Percentiles rank a stretch among this genome's conserved stretches.
These are phyloP conservation scores for Heliothis virescens DNA, from an alignment of 1,140 invertebrate species.

Conservation along the genomic window DNA sequence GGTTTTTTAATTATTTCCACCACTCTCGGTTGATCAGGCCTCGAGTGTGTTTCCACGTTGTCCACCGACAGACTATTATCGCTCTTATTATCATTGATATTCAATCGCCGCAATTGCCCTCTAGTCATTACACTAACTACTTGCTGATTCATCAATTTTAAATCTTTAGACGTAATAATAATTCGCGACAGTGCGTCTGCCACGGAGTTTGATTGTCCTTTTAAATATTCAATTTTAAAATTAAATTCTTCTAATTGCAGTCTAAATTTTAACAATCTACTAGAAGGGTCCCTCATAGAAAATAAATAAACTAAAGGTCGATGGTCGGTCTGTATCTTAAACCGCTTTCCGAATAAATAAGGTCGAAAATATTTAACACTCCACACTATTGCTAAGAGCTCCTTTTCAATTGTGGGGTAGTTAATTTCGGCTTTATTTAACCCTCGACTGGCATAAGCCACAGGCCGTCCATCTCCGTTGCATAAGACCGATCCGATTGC, in stretches of 20 bases:
- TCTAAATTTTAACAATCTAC: conserved; percentile 5
- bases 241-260: conserved; percentile 24
- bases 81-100: conserved; percentile 4
- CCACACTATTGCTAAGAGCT: conserved; percentile 21
- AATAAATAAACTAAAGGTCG: conserved; percentile 18
- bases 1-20: conserved; percentile 53
- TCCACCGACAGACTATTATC: conserved; percentile 27
- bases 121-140: conserved; percentile 6
- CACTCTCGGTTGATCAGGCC: conserved; percentile 57
- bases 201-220: neutral
- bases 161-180: neutral
- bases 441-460: conserved; percentile 8
- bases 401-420: conserved; percentile 18
- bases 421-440: conserved; percentile 31
- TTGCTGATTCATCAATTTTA: conserved; percentile 12
- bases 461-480: conserved; percentile 1
- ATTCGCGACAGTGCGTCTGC: conserved; percentile 23
- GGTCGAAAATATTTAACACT: conserved; percentile 26
- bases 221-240: neutral
- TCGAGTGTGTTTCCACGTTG: neutral
- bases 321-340: conserved; percentile 32
- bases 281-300: conserved; percentile 2
- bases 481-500: neutral
- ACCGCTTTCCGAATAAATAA: conserved; percentile 30
- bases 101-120: neutral